These are phyloP conservation scores for Anolis carolinensis DNA, from an alignment of 2,113 vertebrate genomes.

Conservation along the genomic window DNA sequence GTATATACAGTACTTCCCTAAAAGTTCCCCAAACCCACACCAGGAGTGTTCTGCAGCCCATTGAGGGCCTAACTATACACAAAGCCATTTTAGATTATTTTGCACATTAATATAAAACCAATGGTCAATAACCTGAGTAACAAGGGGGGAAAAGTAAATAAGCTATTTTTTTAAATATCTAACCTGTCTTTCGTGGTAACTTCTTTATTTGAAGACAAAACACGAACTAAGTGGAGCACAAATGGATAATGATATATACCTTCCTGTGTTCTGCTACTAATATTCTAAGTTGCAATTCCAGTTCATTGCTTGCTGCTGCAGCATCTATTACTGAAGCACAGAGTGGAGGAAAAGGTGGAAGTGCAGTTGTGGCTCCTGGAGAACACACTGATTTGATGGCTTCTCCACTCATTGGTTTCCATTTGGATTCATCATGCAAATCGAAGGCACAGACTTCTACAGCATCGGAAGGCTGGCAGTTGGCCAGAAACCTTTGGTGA, in stretches of 20 bases:
- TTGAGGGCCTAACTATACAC: not conserved
- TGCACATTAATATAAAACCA: not conserved
- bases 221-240: not conserved
- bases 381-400: slow-evolving; percentile 91
- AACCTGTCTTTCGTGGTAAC: not conserved
- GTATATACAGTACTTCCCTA: too few species aligned
- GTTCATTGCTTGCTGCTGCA: slow-evolving; percentile 85
- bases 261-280: slow-evolving; percentile 92
- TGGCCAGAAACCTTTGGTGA: slow-evolving; percentile 90
- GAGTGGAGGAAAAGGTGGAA: slow-evolving; percentile 87
- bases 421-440: slow-evolving; percentile 88
- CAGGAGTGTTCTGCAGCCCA: too few species aligned
- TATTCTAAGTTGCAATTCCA: slow-evolving; percentile 90
- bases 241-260: slow-evolving; percentile 73
- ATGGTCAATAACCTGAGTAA: not conserved
- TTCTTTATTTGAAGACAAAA: not conserved
- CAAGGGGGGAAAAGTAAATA: not conserved
- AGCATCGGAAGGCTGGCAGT: slow-evolving; percentile 90
- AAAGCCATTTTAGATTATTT: not conserved
- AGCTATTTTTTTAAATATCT: not conserved
- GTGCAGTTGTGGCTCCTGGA: slow-evolving; percentile 80
- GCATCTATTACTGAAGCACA: slow-evolving; percentile 84
- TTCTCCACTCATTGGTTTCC: slow-evolving; percentile 97
- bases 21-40: too few species aligned
- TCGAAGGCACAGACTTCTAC: slow-evolving; percentile 92